Evolutionary conservation across 1,140 invertebrate genomes (phyloP), one percentile per base, ranked within the genome.

Genomic region (Stegodyphus mimosarum): DNA sequence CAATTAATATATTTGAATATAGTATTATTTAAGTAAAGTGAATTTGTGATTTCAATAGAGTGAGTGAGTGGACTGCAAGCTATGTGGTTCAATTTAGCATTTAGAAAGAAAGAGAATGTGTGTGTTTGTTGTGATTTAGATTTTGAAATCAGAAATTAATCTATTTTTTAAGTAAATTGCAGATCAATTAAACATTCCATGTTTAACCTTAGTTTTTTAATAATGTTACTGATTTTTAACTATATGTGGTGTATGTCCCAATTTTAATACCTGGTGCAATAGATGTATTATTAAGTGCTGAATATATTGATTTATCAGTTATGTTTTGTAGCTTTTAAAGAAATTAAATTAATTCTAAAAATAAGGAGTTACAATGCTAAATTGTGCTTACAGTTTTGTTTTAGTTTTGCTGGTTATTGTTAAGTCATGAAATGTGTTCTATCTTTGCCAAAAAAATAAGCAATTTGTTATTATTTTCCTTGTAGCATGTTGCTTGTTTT

Each of bases 111-210:
- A 69, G 55, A 64, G n/a, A 53, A 69, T 67, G 7, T 67, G 64
- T 17, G 64, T 67, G 64, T 17, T 67, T 67, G 74, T 66, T 77
- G 76, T 78, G 66, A 78, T 69, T 69, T 78, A 78, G 76, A 78
- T 53, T 78, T 53, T 78, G 51, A 78, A 78, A 69, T 18, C 15
- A 78, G 66, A 76, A 76, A 64, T 69, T 69, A 33, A 78, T 78
- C 50, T 78, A 78, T 78, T 78, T 78, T 74, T 78, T 69, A 69
- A 69, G 50, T 52, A 18, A 18, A 15, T 67, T n/a, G 9, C 64
- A 78, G 64, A 53, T 69, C 76, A 69, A 67, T 50, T 64, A 78
- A 78, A 78, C 76, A 78, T 78, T 78, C 76, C 76, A 78, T 78
- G 74, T 76, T 63, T 64, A 52, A 74, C 50, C 64, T 78, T 49